A percentile compares a stretch with the other conserved stretches of the same genome.
phyloP scores from a whole-genome alignment of 2,113 vertebrate species.

The Pardalotus punctatus region DNA sequence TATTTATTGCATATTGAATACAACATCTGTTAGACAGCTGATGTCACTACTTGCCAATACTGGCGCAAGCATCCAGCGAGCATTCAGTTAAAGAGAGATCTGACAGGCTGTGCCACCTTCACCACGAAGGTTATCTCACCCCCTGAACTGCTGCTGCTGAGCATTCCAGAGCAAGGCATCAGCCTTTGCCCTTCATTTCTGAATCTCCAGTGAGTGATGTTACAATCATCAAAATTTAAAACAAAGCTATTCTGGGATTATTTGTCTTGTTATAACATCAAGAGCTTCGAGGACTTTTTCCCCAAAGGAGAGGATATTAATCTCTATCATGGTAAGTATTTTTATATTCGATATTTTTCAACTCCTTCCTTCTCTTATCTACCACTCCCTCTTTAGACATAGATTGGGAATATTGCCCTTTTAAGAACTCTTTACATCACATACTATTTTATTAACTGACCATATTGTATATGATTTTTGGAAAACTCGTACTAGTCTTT shows the following conservation, averaged over 20 bases:
- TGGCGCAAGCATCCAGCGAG: not conserved
- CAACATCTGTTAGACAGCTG: not conserved
- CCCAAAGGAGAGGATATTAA: not conserved
- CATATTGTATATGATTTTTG: not conserved
- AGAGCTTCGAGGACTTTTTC: not conserved
- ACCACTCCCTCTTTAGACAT: not conserved
- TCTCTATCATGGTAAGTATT: not conserved
- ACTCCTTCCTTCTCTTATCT: not conserved
- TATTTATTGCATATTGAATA: not conserved
- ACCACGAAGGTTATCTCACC: not conserved
- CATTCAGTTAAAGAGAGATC: not conserved
- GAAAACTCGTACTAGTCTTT: not conserved
- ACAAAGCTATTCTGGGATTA: not conserved
- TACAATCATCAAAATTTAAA: not conserved
- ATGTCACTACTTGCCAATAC: not conserved
- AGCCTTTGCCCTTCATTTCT: not conserved
- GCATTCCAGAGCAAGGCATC: not conserved
- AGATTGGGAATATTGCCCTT: not conserved
- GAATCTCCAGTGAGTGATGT: not conserved
- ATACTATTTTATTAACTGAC: not conserved
- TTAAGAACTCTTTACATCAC: not conserved
- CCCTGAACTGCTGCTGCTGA: not conserved
- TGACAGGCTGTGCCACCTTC: not conserved
- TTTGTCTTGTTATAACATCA: not conserved
- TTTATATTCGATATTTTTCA: not conserved